Evolutionary conservation across 2,888 invertebrate species (phyloP), one percentile per base, ranked within the genome.

Genomic region (Phaedon cochleariae): DNA sequence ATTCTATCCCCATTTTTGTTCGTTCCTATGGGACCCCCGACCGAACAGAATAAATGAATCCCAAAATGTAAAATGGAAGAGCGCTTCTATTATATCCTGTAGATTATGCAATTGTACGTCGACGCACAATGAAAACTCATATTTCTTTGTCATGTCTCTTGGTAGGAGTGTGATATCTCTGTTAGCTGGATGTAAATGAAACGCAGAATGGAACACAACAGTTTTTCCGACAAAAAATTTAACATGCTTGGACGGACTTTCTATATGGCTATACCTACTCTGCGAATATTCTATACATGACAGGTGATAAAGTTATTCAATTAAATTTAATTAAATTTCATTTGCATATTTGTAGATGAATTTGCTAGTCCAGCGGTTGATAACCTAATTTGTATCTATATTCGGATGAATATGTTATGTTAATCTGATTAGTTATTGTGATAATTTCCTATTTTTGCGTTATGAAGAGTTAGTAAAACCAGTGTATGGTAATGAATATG

Each of bases 31-130:
- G 69, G 73, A 68, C 70, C 69, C 58, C 65, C 65, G 62, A 64
- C 65, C 59, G 79, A 79, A 78, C 79, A 74, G 77, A 81, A 81
- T 79, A 81, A 81, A 81, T 79, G 81, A 80, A 81, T 79, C 76
- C 77, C 78, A 73, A 78, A 79, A 78, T 77, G 79, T 79, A 81
- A 80, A 82, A 81, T 80, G 80, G 79, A 75, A 80, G 79, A 79
- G 77, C 74, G 77, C 71, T 74, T 74, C 80, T 77, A 81, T 80
- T 81, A 79, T 34, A 34, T 80, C 75, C 76, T 73, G 74, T 77
- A 79, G 80, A 82, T 82, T 82, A 81, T 82, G 80, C 81, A 81
- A 82, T 81, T 81, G 81, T 81, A 77, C 71, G 80, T 79, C 80
- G 77, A 77, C 81, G 75, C 75, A 82, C 82, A 82, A 83, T 81